Conservation (phyloP, 2,888 invertebrate genomes). For the Caenorhabditis drosophilae region DNA sequence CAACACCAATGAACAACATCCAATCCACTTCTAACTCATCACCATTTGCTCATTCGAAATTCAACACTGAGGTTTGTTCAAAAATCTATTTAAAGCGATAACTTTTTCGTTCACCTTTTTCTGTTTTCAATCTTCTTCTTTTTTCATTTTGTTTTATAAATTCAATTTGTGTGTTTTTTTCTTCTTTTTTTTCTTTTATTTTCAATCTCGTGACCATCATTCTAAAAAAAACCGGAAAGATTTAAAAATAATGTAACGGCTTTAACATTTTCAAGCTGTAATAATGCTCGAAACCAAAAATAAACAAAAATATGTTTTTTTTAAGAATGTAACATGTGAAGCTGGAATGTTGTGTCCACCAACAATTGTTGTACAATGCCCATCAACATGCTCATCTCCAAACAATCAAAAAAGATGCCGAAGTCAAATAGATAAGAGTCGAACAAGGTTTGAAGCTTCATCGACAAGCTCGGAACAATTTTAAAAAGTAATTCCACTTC, state of each 20-base stretch:
- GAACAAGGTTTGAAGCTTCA: slow-evolving; percentile 24
- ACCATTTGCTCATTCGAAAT: slow-evolving; percentile 21
- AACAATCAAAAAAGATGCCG: slow-evolving; percentile 36
- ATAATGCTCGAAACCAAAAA: no score
- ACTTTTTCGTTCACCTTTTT: no score
- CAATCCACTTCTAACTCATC: slow-evolving; percentile 30
- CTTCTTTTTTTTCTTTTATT: background rate
- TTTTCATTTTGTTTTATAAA: no score
- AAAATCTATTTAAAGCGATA: no score
- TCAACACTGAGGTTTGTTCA: slow-evolving; percentile 23
- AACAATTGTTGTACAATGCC: slow-evolving; percentile 51
- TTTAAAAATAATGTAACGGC: background rate
- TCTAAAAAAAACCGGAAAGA: background rate
- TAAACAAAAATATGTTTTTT: no score
- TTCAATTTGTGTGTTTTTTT: no score
- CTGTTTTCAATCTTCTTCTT: no score
- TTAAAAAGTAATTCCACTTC: no score
- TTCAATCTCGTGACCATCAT: background rate
- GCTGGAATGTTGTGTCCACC: slow-evolving; percentile 47
- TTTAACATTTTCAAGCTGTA: no score
- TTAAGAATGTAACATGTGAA: slow-evolving; percentile 35
- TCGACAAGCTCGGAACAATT: no score
- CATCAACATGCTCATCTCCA: slow-evolving; percentile 46
- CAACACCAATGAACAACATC: slow-evolving; percentile 37
- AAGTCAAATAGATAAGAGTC: slow-evolving; percentile 33